phyloP scores from a whole-genome alignment of 2,888 invertebrate species.

The Lithophane semibrunnea region DNA sequence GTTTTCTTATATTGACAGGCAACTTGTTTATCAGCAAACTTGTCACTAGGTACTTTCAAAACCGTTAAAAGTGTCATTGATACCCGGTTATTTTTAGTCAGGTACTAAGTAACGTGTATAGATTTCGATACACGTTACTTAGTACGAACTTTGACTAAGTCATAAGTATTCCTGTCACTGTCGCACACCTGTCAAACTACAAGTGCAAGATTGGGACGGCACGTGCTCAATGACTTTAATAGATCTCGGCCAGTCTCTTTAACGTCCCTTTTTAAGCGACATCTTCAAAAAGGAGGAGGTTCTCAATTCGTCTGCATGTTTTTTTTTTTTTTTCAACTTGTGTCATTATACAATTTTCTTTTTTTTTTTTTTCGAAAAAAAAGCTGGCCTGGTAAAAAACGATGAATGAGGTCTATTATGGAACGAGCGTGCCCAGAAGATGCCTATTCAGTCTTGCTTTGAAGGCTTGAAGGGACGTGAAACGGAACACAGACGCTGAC shows the following conservation, averaged over 20 bases:
- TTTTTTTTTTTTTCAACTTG: too few relatives aligned
- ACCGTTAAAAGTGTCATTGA: not conserved
- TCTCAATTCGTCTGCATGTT: too few relatives aligned
- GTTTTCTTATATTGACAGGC: not conserved
- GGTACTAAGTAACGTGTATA: too few relatives aligned
- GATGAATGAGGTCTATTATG: not conserved
- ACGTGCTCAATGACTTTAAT: too few relatives aligned
- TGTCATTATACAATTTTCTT: too few relatives aligned
- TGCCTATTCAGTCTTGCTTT: not conserved
- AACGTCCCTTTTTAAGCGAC: not conserved
- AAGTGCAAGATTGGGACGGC: too few relatives aligned
- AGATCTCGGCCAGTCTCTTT: too few relatives aligned
- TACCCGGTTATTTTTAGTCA: not conserved
- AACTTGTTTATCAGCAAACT: not conserved
- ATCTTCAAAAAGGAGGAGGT: too few relatives aligned
- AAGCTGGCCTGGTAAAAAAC: too few relatives aligned
- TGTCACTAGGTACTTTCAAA: not conserved
- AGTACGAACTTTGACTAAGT: not conserved
- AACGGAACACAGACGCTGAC: not conserved
- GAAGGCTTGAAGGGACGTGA: rapidly evolving
- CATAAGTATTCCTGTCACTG: too few relatives aligned
- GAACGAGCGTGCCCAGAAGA: not conserved
- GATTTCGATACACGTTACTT: not conserved
- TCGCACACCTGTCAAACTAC: too few relatives aligned
- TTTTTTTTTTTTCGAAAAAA: too few relatives aligned